Conservation (phyloP, 2,797 vertebrate genomes). For the Urocyon cinereoargenteus region DNA sequence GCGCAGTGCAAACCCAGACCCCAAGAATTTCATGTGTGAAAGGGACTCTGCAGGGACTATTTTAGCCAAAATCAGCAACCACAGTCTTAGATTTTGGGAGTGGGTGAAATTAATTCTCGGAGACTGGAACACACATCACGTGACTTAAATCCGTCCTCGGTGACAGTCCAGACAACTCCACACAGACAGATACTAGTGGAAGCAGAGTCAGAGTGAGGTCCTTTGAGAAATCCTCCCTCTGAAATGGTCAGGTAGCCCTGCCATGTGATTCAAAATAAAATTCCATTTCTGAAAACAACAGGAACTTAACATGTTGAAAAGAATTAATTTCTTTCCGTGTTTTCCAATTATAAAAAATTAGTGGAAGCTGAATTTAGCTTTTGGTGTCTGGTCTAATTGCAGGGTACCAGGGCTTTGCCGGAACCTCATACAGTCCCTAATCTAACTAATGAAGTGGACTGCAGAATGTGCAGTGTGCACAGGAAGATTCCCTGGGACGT, state of each 20-base stretch:
- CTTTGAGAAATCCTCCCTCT: background rate
- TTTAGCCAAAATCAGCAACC: background rate
- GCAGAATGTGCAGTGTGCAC: background rate
- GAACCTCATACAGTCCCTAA: background rate
- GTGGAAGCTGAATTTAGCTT: background rate
- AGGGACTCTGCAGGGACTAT: background rate
- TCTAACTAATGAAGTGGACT: background rate
- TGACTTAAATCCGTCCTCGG: background rate
- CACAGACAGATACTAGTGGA: background rate
- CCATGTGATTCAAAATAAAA: constrained; percentile 18
- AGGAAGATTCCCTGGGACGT: background rate
- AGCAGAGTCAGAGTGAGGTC: background rate
- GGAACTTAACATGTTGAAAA: background rate
- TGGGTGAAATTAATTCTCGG: background rate
- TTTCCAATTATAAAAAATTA: background rate
- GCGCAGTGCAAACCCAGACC: background rate
- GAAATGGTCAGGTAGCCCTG: background rate
- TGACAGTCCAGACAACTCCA: background rate
- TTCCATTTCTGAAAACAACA: constrained; percentile 37
- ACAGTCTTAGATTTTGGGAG: background rate
- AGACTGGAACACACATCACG: background rate
- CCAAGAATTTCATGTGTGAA: background rate
- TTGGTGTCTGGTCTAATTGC: background rate
- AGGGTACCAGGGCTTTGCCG: background rate
- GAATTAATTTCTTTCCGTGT: background rate